phyloP scores from a whole-genome alignment of 2,113 vertebrate genomes.

The Melanerpes formicivorus region DNA sequence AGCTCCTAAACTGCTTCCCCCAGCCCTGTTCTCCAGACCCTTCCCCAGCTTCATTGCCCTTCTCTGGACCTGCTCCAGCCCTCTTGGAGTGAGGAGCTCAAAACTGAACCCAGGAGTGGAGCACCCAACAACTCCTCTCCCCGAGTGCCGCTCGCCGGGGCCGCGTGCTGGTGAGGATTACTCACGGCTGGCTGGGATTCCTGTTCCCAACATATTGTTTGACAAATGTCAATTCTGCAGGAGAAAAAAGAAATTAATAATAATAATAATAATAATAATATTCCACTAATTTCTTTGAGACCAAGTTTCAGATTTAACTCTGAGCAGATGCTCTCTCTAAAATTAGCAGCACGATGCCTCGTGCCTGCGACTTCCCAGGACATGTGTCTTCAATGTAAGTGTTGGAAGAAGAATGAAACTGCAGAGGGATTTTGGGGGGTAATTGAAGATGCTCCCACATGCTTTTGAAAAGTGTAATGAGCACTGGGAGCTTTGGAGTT shows the following conservation, averaged over 20 bases:
- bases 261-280: no score
- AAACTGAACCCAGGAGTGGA: no score
- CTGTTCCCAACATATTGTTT: neutral
- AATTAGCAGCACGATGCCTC: slow-evolving; percentile 74
- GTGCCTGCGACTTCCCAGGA: slow-evolving; percentile 68
- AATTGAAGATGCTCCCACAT: neutral
- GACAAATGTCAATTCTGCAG: slow-evolving; percentile 55
- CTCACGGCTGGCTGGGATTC: slow-evolving; percentile 9
- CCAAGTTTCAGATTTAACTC: slow-evolving; percentile 64
- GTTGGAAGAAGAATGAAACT: slow-evolving; percentile 19
- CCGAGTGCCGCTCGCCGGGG: accelerated
- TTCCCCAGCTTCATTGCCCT: no score
- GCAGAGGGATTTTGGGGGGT: neutral
- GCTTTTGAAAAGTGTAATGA: neutral
- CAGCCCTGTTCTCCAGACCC: no score
- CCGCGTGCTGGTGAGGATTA: neutral
- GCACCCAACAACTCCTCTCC: neutral
- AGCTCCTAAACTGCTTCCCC: no score
- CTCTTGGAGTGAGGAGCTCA: no score
- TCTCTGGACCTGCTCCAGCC: no score
- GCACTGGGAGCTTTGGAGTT: neutral
- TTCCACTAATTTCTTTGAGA: slow-evolving; percentile 52
- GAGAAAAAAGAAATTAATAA: neutral
- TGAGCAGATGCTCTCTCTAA: slow-evolving; percentile 79
- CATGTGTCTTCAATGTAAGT: slow-evolving; percentile 49